Evolutionary conservation across 2,113 vertebrate species (phyloP).

Genomic region (Synodontis membranacea): DNA sequence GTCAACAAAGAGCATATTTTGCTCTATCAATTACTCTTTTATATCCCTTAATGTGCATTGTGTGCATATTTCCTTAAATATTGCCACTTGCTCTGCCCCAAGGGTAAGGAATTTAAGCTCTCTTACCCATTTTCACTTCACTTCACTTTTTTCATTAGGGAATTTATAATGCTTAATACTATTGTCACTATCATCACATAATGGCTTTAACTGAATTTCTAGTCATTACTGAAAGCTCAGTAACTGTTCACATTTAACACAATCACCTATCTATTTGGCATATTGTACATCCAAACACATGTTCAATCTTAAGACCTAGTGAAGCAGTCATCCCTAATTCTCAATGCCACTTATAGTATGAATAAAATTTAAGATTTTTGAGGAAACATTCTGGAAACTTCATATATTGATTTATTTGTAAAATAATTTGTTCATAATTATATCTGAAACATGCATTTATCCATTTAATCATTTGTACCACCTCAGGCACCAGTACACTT

Average conservation of each 20-base stretch:
- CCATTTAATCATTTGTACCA: no score
- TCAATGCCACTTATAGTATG: background rate
- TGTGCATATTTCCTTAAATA: background rate
- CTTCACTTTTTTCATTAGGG: no score
- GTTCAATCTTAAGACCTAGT: background rate
- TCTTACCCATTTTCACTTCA: no score
- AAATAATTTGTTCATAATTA: background rate
- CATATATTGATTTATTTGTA: background rate
- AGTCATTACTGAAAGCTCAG: background rate
- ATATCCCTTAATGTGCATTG: background rate
- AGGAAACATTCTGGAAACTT: background rate
- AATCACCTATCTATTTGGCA: background rate
- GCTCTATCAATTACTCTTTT: background rate
- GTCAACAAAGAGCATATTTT: background rate
- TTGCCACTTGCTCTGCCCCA: background rate
- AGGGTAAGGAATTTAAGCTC: background rate
- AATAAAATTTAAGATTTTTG: background rate
- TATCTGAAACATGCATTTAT: no score
- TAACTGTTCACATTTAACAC: background rate
- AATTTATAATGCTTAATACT: conserved; percentile 26
- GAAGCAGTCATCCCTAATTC: background rate
- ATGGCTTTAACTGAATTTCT: conserved; percentile 29
- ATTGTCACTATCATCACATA: conserved; percentile 37
- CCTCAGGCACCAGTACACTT: no score
- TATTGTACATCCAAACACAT: conserved; percentile 19